These are phyloP conservation scores for Microcebus jonahi DNA, from an alignment of 2,113 vertebrate genomes.

Conservation along the genomic window DNA sequence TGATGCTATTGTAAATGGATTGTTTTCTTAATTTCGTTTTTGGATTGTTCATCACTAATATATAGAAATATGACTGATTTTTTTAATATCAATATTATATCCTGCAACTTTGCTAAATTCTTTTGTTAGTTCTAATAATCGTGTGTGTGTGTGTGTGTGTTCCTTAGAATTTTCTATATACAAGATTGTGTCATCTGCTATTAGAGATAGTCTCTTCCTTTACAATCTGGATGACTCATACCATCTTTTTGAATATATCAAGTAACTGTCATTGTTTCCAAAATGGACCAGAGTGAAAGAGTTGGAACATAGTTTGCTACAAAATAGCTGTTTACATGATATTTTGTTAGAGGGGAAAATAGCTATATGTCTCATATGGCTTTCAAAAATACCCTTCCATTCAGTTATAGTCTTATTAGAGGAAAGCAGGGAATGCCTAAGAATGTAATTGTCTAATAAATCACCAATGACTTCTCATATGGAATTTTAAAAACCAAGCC, in stretches of 20 bases:
- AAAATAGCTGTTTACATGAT: not conserved
- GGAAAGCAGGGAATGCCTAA: not conserved
- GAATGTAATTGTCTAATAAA: not conserved
- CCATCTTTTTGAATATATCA: not conserved
- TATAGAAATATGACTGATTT: not conserved
- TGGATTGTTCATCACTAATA: not conserved
- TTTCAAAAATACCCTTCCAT: not conserved
- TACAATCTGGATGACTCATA: not conserved
- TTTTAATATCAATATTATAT: not conserved
- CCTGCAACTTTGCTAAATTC: not conserved
- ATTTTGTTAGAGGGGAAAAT: not conserved
- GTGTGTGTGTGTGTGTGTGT: not conserved
- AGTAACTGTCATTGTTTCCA: not conserved
- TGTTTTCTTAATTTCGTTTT: not conserved
- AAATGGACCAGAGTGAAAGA: not conserved
- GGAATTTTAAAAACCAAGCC: not conserved
- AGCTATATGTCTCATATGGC: not conserved
- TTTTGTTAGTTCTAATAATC: not conserved
- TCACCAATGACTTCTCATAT: not conserved
- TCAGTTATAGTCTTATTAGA: not conserved
- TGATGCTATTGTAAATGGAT: not conserved
- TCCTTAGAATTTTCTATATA: not conserved
- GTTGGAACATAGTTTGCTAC: not conserved
- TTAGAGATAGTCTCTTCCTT: not conserved
- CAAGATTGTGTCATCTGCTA: not conserved